Evolutionary conservation across 2,888 invertebrate genomes (phyloP), one percentile per base, ranked within the genome.

Genomic region (Empis stercorea): DNA sequence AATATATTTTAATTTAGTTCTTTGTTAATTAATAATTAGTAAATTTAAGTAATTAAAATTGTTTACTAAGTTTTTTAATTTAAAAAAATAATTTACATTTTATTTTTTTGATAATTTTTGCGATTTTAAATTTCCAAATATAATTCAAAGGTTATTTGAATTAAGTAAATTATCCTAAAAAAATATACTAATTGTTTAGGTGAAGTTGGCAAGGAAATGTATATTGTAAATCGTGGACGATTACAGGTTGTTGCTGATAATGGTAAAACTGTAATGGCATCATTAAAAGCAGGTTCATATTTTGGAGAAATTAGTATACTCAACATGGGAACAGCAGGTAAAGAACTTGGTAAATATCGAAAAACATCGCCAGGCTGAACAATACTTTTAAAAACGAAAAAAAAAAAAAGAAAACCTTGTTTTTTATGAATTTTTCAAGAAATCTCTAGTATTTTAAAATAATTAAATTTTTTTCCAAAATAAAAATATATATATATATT

Each of bases 281-380:
- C 94, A 56, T 80, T 97, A 65, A 92, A 93, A 74, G 95, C 96
- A 62, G 97, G 96, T 72, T 94, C 94, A 72, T 97, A 97, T 81
- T 97, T 97, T 76, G 97, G 97, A 66, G 97, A 97, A 80, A 97
- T 97, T 77, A 93, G 92, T 77, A 95, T 97, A 75, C 84, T 97
- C 73, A 94, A 94, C 80, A 93, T 94, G 93, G 96, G 96, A 76
- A 94, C 94, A 71, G 95, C 95, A 83, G 92, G 92, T 91, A 87
- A 87, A 86, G 85, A 85, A 78, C 84, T 87, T 83, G 87, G 87
- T 87, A 87, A 87, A 86, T 87, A 87, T 87, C 84, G 72, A 72
- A 73, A 73, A 67, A 71, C 71, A 65, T 69, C 69, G 69, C 66
- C 69, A 69, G 70, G 69, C 68, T 66, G 66, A 66, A 62, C 64